A percentile compares a stretch with the other conserved stretches of the same genome.
Evolutionary conservation across 1,140 invertebrate species (phyloP).

Genomic region (Leptinotarsa defecta): DNA sequence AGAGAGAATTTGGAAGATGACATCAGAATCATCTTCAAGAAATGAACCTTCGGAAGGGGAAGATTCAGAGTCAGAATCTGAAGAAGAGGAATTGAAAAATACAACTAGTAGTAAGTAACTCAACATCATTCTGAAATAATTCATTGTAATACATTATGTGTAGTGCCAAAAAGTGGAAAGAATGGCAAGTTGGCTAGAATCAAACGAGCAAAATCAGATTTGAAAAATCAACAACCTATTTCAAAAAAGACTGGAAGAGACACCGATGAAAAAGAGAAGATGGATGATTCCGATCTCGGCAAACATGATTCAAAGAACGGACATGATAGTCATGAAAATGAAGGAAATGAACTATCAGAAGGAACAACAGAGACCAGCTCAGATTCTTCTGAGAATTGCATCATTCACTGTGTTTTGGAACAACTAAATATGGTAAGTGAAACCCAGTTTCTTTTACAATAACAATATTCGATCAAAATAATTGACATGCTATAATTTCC

Average conservation of each 20-base stretch:
- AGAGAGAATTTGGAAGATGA: slow-evolving; percentile 37
- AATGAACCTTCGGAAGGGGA: not conserved
- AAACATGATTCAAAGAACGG: not conserved
- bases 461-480: too few relatives aligned
- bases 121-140: too few relatives aligned
- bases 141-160: too few relatives aligned
- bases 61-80: not conserved
- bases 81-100: not conserved
- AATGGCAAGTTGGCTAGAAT: slow-evolving; percentile 7
- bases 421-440: slow-evolving; percentile 26
- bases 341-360: slow-evolving; percentile 2
- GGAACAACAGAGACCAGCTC: not conserved
- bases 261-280: not conserved
- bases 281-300: not conserved
- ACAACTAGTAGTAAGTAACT: not conserved
- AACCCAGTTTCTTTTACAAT: not conserved
- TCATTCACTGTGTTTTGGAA: slow-evolving; percentile 41
- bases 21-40: not conserved
- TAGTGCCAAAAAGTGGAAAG: not conserved
- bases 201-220: not conserved
- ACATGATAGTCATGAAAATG: slow-evolving; percentile 33
- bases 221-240: not conserved
- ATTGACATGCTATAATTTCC: too few relatives aligned
- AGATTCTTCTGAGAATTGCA: slow-evolving; percentile 31
- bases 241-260: not conserved